phyloP scores from a whole-genome alignment of 2,888 invertebrate genomes.

The Mesorhabditis spiculigera region DNA sequence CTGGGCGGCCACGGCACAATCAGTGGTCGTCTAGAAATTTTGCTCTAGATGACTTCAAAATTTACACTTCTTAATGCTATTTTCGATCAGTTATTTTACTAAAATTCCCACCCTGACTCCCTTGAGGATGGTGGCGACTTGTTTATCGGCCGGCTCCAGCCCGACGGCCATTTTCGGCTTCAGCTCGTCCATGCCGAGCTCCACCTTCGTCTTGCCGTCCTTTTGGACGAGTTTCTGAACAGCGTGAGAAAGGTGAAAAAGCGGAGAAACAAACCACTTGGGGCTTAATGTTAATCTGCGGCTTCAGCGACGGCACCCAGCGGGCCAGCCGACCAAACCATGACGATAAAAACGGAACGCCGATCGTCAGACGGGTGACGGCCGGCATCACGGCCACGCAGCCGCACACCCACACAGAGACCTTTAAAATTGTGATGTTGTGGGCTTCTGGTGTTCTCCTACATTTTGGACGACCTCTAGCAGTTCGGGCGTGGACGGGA shows the following conservation, averaged over 20 bases:
- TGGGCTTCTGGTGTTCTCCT: neutral
- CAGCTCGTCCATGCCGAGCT: neutral
- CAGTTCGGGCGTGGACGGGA: neutral
- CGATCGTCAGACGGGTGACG: neutral
- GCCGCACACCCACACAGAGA: neutral
- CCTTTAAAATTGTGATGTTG: neutral
- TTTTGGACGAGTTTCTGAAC: neutral
- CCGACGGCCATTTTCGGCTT: neutral
- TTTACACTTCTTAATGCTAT: too few species aligned
- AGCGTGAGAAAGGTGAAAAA: neutral
- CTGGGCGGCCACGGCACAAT: neutral
- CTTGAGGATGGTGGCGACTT: neutral
- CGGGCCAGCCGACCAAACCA: neutral
- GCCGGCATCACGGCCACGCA: neutral
- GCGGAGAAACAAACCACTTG: neutral
- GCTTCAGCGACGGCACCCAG: neutral
- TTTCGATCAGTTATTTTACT: too few species aligned
- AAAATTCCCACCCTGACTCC: neutral
- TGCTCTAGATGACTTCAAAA: too few species aligned
- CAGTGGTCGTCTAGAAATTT: neutral
- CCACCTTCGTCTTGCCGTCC: neutral
- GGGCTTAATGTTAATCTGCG: slow-evolving; percentile 2
- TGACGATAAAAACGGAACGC: neutral
- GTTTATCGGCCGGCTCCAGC: neutral
- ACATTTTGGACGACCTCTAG: neutral